Evolutionary conservation across 2,888 invertebrate genomes (phyloP), one percentile per base, ranked within the genome.

Genomic region (Acanthoscelides obtectus): DNA sequence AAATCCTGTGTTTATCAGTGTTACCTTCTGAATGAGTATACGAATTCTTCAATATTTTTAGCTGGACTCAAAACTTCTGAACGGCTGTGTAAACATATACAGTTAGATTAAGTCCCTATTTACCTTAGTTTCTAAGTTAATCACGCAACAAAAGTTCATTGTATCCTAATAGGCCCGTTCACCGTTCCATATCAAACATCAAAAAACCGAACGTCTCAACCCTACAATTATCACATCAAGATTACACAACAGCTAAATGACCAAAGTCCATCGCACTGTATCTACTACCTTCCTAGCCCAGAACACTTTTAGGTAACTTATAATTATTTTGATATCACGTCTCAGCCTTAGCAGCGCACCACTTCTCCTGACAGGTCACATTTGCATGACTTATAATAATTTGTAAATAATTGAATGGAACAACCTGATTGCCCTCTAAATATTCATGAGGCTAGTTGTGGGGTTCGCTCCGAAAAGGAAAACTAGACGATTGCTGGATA

Each of bases 371-470:
- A 72, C 71, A 71, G 70, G 22, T 22, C 67, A 66, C 66, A 74
- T 73, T 74, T 69, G 74, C 73, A 74, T 73, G 73, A 74, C 69
- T 73, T 70, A 74, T 74, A 74, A 74, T 74, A 74, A 74, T 74
- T 73, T 71, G 67, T 71, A 72, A 71, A 73, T 74, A 74, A 73
- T 72, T 74, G 73, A 74, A 73, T 72, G 69, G 69, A 70, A 72
- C 70, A 45, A 45, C 45, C 45, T 45, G 17, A 45, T 45, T 45
- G 45, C 45, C 45, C 45, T 45, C 45, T 45, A 45, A 45, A 45
- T 45, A 45, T 45, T 45, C 45, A 45, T 45, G 45, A 45, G 45
- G 3, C 45, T 45, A 45, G 45, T 45, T 45, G 45, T 45, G 45
- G 45, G 45, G 45, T 45, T 45, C 17, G 5, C 17, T 12, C 45